A percentile compares a stretch with the other conserved stretches of the same genome.
Conservation (phyloP, 1,140 invertebrate genomes). For the Venturia canescens region DNA sequence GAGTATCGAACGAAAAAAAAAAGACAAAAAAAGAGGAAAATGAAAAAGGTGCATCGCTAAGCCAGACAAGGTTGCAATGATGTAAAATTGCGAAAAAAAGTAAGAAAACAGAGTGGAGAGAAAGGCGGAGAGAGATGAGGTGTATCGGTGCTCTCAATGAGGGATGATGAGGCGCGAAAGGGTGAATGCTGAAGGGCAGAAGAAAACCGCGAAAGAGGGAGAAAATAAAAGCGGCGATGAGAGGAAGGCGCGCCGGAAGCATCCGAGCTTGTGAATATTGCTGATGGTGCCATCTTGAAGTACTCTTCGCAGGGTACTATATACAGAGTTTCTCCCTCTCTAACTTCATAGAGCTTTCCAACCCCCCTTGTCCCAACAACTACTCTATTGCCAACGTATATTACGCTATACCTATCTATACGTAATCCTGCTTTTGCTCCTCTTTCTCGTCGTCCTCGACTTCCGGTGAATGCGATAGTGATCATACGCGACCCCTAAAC, state of each 20-base stretch:
- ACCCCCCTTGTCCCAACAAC: constrained; percentile 43
- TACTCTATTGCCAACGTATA: neutral
- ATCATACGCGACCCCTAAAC: constrained; percentile 21
- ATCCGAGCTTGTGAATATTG: constrained; percentile 68
- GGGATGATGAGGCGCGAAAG: constrained; percentile 16
- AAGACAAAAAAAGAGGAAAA: too few species aligned
- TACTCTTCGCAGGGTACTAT: constrained; percentile 58
- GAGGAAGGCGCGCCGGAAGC: constrained; percentile 36
- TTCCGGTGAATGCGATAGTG: constrained; percentile 37
- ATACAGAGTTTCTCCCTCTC: constrained; percentile 57
- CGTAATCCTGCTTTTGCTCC: constrained; percentile 35
- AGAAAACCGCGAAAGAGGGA: constrained; percentile 2
- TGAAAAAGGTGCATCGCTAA: too few species aligned
- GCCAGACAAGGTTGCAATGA: constrained; percentile 18
- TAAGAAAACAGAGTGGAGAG: constrained; percentile 2
- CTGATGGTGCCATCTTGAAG: constrained; percentile 70
- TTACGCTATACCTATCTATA: constrained; percentile 21
- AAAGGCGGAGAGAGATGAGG: constrained; percentile 21
- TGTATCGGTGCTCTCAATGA: neutral
- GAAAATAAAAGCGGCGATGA: constrained; percentile 11
- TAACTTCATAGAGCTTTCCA: constrained; percentile 55
- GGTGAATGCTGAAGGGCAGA: constrained; percentile 38
- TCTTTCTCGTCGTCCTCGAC: constrained; percentile 48
- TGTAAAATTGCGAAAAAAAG: constrained; percentile 6
- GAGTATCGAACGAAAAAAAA: too few species aligned